Percentiles rank a stretch among this genome's conserved stretches.
Conservation (phyloP, 1,140 invertebrate genomes). For the Orchesella cincta region DNA sequence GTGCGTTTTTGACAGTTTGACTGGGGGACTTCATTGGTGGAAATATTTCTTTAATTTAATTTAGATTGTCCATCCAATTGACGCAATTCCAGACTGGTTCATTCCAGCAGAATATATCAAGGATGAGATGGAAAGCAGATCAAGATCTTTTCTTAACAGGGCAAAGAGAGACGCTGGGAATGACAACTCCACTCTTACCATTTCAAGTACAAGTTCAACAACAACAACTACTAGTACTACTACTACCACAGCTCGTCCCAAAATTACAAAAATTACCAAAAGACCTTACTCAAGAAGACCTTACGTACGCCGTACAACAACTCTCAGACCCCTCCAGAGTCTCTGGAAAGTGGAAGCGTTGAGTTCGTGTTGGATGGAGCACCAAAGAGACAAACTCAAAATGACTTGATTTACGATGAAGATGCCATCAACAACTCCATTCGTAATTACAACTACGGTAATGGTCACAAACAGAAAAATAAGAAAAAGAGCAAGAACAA, state of each 20-base stretch:
- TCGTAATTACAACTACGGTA: background rate
- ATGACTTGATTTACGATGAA: background rate
- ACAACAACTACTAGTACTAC: too few relatives aligned
- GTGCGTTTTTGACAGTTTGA: too few relatives aligned
- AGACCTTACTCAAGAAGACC: background rate
- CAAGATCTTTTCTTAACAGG: background rate
- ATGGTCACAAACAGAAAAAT: background rate
- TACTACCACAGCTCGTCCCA: background rate
- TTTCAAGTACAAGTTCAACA: background rate
- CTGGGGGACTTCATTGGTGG: too few relatives aligned
- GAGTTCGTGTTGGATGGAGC: background rate
- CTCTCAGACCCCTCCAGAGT: background rate
- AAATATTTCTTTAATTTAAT: too few relatives aligned
- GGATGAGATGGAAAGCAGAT: constrained; percentile 15
- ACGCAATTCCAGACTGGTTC: constrained; percentile 28
- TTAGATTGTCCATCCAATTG: constrained; percentile 8
- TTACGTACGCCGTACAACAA: background rate
- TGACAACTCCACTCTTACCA: background rate
- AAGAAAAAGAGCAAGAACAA: background rate
- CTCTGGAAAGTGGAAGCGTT: background rate
- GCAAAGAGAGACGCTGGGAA: background rate
- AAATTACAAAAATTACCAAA: background rate
- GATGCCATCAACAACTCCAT: background rate
- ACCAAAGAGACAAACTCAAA: background rate
- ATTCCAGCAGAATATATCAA: background rate